Base-by-base conservation (phyloP, 2,888 invertebrate species). In the Drosophila neotestacea region DNA sequence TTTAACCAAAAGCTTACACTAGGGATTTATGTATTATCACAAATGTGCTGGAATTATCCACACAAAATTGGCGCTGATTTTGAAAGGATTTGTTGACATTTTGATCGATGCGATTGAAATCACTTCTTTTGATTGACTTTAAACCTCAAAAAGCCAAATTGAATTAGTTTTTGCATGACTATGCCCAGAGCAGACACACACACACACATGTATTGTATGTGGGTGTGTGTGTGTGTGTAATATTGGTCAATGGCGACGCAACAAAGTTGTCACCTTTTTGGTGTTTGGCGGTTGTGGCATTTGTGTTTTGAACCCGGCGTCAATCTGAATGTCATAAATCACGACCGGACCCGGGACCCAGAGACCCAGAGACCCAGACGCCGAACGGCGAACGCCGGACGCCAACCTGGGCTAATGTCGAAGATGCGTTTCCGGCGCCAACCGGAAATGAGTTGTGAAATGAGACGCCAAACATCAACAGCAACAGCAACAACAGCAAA, bases 391-490 rank as follows among this genome's bases (percentile, higher is more conserved):
- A 42, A 30, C 47, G 52, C 71, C 63, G 77, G 61, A 70, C 64
- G 63, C 42, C 67, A 65, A 64, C 67, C 56, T 65, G 75, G 60
- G 50, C 77, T 72, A 79, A 79, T 78, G 75, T 79, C 77, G 76
- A 79, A 79, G 79, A 79, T 80, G 79, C 80, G 80, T 77, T 77
- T 79, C 79, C 79, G 81, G 73, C 77, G 70, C 70, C 74, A 74
- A 77, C 73, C 79, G 79, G 79, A 79, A 79, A 79, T 79, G 79
- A 79, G 80, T 79, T 79, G 80, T 79, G 79, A 79, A 79, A 79
- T 80, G 77, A 70, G 74, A 77, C 77, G 73, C 77, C 73, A 63
- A 46, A 28, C 46, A 51, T 52, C 51, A 46, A 41, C 39, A 70
- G 54, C 52, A 50, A 62, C 22, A 22, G 6, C 32, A 32, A 32